phyloP scores from a whole-genome alignment of 92 coral and sea anemone species.

The Zoanthus sansibaricus region DNA sequence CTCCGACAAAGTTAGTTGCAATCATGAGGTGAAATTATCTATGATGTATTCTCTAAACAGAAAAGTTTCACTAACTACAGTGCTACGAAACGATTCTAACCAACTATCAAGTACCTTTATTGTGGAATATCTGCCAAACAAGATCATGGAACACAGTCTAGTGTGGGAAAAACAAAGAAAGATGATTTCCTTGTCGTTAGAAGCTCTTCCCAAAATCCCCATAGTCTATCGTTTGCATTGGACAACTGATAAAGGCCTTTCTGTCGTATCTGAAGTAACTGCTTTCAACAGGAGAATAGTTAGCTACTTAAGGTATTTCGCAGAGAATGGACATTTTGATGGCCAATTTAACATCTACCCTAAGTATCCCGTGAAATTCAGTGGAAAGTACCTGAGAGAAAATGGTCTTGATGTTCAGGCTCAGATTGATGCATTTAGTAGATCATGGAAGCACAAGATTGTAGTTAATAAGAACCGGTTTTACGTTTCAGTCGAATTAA shows the following conservation, averaged over 20 bases:
- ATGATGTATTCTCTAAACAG: constrained; percentile 83
- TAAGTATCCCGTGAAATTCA: constrained; percentile 67
- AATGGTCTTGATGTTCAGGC: constrained; percentile 78
- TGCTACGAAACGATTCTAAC: constrained; percentile 60
- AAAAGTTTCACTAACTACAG: constrained; percentile 69
- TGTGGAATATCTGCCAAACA: constrained; percentile 89
- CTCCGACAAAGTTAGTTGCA: constrained; percentile 60
- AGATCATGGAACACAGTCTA: constrained; percentile 72
- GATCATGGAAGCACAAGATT: constrained; percentile 86
- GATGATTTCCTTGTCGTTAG: constrained; percentile 51
- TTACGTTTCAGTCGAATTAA: constrained; percentile 70
- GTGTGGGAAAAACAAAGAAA: constrained; percentile 77
- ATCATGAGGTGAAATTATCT: constrained; percentile 68
- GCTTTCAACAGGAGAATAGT: constrained; percentile 67
- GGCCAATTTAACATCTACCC: constrained; percentile 77
- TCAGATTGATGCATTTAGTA: constrained; percentile 71
- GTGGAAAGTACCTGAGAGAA: constrained; percentile 64
- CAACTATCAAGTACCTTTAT: constrained; percentile 55
- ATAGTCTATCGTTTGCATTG: constrained; percentile 67
- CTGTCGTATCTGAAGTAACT: constrained; percentile 58
- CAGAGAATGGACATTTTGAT: constrained; percentile 60
- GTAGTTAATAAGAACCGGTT: constrained; percentile 62
- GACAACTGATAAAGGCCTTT: constrained; percentile 67
- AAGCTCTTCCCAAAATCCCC: constrained; percentile 68
- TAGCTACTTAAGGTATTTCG: constrained; percentile 66